These are phyloP conservation scores for Ophion ellenae DNA, from an alignment of 2,888 invertebrate genomes.

Conservation along the genomic window DNA sequence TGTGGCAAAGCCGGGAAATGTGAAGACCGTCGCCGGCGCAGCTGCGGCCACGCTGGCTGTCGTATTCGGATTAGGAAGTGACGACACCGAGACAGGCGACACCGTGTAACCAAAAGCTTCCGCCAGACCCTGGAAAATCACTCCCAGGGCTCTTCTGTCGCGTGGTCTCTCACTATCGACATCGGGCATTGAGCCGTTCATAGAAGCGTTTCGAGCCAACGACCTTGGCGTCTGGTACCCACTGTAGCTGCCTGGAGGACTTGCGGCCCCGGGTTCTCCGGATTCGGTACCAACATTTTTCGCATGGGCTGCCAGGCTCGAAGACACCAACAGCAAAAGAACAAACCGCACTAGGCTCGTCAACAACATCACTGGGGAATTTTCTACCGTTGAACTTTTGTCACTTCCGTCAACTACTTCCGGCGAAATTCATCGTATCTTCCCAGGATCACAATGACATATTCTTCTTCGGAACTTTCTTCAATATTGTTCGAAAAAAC, in stretches of 20 bases:
- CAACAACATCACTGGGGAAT: slow-evolving; percentile 38
- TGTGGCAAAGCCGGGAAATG: slow-evolving; percentile 56
- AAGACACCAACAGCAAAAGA: slow-evolving; percentile 10
- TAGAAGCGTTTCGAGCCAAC: slow-evolving; percentile 13
- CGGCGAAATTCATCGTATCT: not conserved
- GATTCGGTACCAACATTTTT: not conserved
- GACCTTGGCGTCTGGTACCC: not conserved
- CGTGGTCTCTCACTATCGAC: slow-evolving; percentile 68
- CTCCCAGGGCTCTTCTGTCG: slow-evolving; percentile 80
- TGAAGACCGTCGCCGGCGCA: slow-evolving; percentile 41
- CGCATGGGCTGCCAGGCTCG: slow-evolving; percentile 7
- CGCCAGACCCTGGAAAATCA: slow-evolving; percentile 79
- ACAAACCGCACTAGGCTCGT: slow-evolving; percentile 8
- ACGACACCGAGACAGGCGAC: slow-evolving; percentile 76
- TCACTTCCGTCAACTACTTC: not conserved
- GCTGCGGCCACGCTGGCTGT: slow-evolving; percentile 58
- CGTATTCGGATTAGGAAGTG: slow-evolving; percentile 75
- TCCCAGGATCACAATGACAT: not conserved
- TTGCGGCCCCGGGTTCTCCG: not conserved
- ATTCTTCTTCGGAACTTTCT: not conserved
- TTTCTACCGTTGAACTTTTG: not conserved
- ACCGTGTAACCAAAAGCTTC: slow-evolving; percentile 80
- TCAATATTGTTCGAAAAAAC: not conserved
- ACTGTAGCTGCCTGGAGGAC: not conserved
- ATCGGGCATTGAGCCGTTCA: slow-evolving; percentile 1